Conservation (phyloP, 2,797 vertebrate species). For the Neomorphus geoffroyi region DNA sequence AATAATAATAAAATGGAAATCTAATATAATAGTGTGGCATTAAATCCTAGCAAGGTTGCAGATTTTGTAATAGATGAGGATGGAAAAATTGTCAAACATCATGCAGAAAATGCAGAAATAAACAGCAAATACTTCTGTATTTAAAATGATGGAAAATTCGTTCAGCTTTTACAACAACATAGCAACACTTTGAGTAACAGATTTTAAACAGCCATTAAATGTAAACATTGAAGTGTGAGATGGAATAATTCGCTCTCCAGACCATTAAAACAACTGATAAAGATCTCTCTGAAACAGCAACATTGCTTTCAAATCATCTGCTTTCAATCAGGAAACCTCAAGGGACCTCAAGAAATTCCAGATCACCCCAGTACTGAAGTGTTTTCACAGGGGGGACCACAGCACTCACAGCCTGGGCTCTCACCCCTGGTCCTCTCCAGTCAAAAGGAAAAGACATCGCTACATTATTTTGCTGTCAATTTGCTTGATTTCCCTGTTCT, state of each 20-base stretch:
- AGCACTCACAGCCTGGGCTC: background rate
- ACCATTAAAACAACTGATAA: background rate
- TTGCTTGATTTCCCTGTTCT: background rate
- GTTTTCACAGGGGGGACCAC: background rate
- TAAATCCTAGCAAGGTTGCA: background rate
- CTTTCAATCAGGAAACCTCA: background rate
- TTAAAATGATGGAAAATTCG: background rate
- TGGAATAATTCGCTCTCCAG: background rate
- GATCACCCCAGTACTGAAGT: background rate
- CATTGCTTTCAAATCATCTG: background rate
- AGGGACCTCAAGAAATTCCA: background rate
- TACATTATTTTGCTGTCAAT: background rate
- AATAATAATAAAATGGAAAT: conserved; percentile 5
- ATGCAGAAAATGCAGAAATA: background rate
- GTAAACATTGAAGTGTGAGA: background rate
- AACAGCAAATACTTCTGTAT: background rate
- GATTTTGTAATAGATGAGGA: background rate
- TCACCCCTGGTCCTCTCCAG: background rate
- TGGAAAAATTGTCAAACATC: background rate
- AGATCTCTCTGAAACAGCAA: background rate
- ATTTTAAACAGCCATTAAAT: background rate
- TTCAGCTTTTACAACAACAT: background rate
- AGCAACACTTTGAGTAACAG: background rate
- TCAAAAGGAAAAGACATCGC: background rate
- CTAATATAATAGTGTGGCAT: background rate